These are phyloP conservation scores for Phymanthus crucifer DNA, from an alignment of 92 coral and sea anemone genomes.

Conservation along the genomic window DNA sequence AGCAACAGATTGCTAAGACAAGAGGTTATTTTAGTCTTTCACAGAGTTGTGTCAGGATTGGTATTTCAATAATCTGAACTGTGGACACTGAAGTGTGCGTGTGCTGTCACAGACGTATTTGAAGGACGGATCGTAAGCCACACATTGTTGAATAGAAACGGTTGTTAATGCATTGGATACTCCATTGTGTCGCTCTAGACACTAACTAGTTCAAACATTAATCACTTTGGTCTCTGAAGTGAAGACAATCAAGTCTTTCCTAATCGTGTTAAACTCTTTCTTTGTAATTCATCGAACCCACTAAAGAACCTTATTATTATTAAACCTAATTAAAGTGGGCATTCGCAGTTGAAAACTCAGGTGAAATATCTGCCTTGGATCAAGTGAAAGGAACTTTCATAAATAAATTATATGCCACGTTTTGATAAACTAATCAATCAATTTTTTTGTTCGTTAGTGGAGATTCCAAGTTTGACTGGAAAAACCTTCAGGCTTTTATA, in stretches of 20 bases:
- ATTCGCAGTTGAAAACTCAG: not conserved
- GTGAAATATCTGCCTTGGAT: not conserved
- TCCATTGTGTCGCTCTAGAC: constrained; percentile 15
- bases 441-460: not conserved
- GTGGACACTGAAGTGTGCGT: constrained; percentile 32
- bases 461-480: not conserved
- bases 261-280: constrained; percentile 30
- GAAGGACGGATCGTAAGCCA: constrained; percentile 6
- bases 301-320: constrained; percentile 12
- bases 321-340: constrained; percentile 6
- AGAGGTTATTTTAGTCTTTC: not conserved
- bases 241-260: constrained; percentile 28
- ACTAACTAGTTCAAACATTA: constrained; percentile 27
- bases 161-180: constrained; percentile 37
- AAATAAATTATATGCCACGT: not conserved
- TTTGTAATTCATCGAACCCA: constrained; percentile 28
- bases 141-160: constrained; percentile 38
- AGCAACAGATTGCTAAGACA: not conserved
- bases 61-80: constrained; percentile 30
- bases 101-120: constrained; percentile 13
- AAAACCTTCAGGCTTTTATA: not conserved
- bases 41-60: constrained; percentile 25
- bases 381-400: not conserved
- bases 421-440: not conserved
- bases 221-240: constrained; percentile 36